These are phyloP conservation scores for Gymnoscelis rufifasciata DNA, from an alignment of 2,888 invertebrate species.

Conservation along the genomic window DNA sequence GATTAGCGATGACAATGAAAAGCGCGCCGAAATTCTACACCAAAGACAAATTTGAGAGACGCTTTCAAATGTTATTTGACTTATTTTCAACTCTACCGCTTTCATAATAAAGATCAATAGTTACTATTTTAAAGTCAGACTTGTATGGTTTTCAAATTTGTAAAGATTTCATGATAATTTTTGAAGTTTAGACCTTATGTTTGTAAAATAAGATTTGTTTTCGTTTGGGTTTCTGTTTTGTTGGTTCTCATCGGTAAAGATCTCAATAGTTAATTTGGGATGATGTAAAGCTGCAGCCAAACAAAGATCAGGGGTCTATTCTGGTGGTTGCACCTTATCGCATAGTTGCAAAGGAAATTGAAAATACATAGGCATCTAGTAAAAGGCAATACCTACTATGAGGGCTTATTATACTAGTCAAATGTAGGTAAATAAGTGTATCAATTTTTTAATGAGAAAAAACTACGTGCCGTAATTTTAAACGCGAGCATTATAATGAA, in stretches of 20 bases:
- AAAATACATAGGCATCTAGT: no score
- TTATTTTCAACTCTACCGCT: slow-evolving; percentile 2
- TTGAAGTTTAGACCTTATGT: background rate
- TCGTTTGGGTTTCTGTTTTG: background rate
- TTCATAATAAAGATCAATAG: background rate
- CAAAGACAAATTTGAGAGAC: slow-evolving; percentile 1
- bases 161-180: background rate
- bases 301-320: slow-evolving; percentile 3
- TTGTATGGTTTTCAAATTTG: slow-evolving; percentile 9
- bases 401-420: no score
- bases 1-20: slow-evolving; percentile 44
- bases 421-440: no score
- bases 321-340: background rate
- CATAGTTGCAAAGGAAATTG: no score
- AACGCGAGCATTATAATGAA: no score
- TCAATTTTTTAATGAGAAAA: no score
- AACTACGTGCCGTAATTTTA: no score
- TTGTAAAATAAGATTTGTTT: background rate
- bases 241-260: slow-evolving; percentile 6
- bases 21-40: slow-evolving; percentile 25
- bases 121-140: background rate
- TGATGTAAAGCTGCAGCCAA: slow-evolving; percentile 8
- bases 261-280: slow-evolving; percentile 12
- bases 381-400: no score
- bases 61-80: background rate